A percentile compares a stretch with the other conserved stretches of the same genome.
These are phyloP conservation scores for Eledona agricola DNA, from an alignment of 2,888 invertebrate genomes.

Conservation along the genomic window DNA sequence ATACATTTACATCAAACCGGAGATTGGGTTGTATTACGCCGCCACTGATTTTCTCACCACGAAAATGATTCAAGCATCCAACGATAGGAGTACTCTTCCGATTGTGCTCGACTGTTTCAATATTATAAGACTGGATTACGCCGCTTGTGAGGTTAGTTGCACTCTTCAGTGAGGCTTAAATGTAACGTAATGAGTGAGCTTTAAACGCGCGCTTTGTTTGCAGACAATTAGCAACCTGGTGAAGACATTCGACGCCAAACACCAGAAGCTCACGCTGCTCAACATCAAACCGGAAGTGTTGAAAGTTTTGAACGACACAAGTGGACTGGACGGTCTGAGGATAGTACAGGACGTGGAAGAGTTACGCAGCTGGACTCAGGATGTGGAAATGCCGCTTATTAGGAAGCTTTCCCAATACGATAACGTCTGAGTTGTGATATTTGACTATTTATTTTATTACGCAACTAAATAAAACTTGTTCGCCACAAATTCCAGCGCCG, in stretches of 20 bases:
- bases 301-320: slow-evolving; percentile 47
- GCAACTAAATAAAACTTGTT: slow-evolving; percentile 18
- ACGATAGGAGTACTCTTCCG: slow-evolving; percentile 63
- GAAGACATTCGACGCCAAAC: slow-evolving; percentile 65
- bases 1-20: slow-evolving; percentile 70
- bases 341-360: slow-evolving; percentile 39
- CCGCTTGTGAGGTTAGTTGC: slow-evolving; percentile 69
- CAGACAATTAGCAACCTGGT: slow-evolving; percentile 70
- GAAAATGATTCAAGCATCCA: slow-evolving; percentile 64
- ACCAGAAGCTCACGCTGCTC: slow-evolving; percentile 65
- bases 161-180: neutral
- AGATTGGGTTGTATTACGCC: slow-evolving; percentile 75
- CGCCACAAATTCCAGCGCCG: slow-evolving; percentile 12
- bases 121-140: slow-evolving; percentile 74
- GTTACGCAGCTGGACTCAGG: slow-evolving; percentile 31
- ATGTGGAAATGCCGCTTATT: slow-evolving; percentile 23
- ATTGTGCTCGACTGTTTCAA: slow-evolving; percentile 72
- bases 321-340: slow-evolving; percentile 36
- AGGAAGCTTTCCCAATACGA: slow-evolving; percentile 25
- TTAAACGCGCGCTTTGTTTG: slow-evolving; percentile 39
- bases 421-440: slow-evolving; percentile 31
- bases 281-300: slow-evolving; percentile 58
- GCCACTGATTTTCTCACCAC: slow-evolving; percentile 72
- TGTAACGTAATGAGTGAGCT: neutral
- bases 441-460: slow-evolving; percentile 28